Evolutionary conservation across 2,797 vertebrate genomes (phyloP), one percentile per base, ranked within the genome.

Genomic region (Heterohyrax brucei): DNA sequence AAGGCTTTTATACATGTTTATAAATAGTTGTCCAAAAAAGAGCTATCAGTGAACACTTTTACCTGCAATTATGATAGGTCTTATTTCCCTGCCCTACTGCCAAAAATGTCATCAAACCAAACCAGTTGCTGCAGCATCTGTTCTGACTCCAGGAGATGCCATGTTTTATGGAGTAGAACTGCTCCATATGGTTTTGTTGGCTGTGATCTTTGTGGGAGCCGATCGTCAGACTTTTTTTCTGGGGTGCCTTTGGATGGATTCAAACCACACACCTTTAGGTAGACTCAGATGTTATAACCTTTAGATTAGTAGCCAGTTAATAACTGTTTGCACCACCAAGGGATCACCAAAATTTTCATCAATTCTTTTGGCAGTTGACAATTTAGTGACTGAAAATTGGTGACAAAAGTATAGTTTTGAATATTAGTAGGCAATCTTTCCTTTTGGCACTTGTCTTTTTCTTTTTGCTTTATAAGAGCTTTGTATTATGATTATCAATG

Each of bases 341-440:
- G 30, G n/a, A 13, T 18, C 14, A 19, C 16, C 68, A 78, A 50
- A 44, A 61, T 81, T 87, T 48, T 61, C 3, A 87, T 26, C 48
- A 87, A 30, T 81, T 92, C 10, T 77, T 89, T 92, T 59, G 79
- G 50, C 56, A 61, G 59, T 78, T 93, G 33, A 83, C 64, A 95
- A 82, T 59, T 91, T 77, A 24, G 1, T 24, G 33, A 88, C 21
- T 95, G 26, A 84, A 75, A 90, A 76, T 3, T 83, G 22, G 19
- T 59, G 7, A 1, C 72, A 87, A 93, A n/a, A 18, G 72, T 61
- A 84, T 18, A 39, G 3, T 48, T 93, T 87, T 82, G 64, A 70
- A 19, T 81, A 72, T 84, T 78, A 66, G 48, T 56, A 62, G 50
- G 21, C n/a, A 86, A 83, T 6, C 7, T 95, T 84, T 95, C 53